Conservation (phyloP, 2,888 invertebrate species). For the Cyclophora punctaria region DNA sequence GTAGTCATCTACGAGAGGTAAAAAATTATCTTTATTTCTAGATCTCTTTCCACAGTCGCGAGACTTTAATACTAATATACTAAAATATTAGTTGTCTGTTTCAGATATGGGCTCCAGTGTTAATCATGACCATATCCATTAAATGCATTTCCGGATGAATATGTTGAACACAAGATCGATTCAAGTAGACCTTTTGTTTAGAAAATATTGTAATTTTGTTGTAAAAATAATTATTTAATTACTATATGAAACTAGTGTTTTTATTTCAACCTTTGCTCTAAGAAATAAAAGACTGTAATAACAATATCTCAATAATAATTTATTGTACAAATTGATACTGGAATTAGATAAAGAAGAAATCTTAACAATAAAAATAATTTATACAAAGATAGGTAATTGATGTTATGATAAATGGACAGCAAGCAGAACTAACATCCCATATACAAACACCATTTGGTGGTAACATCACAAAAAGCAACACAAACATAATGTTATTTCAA, state of each 20-base stretch:
- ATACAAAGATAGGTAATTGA: conserved; percentile 31
- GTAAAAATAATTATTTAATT: conserved; percentile 60
- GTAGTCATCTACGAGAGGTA: conserved; percentile 39
- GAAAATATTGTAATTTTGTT: conserved; percentile 54
- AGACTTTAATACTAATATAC: neutral
- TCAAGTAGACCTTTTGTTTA: conserved; percentile 48
- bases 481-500: conserved; percentile 3
- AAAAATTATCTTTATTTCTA: conserved; percentile 2
- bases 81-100: conserved; percentile 20
- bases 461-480: conserved; percentile 38
- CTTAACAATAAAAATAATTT: conserved; percentile 53
- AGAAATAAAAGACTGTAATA: conserved; percentile 35
- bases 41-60: neutral
- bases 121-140: conserved; percentile 35
- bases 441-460: conserved; percentile 54
- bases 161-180: conserved; percentile 16
- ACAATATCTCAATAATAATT: conserved; percentile 51
- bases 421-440: conserved; percentile 45
- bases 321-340: conserved; percentile 68
- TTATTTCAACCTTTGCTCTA: neutral
- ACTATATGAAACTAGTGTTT: conserved; percentile 33
- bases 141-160: conserved; percentile 25
- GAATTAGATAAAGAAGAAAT: conserved; percentile 62
- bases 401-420: conserved; percentile 44
- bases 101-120: conserved; percentile 45